Base-by-base conservation (phyloP, 2,888 invertebrate species). In the Tenthredo scrophulariae region DNA sequence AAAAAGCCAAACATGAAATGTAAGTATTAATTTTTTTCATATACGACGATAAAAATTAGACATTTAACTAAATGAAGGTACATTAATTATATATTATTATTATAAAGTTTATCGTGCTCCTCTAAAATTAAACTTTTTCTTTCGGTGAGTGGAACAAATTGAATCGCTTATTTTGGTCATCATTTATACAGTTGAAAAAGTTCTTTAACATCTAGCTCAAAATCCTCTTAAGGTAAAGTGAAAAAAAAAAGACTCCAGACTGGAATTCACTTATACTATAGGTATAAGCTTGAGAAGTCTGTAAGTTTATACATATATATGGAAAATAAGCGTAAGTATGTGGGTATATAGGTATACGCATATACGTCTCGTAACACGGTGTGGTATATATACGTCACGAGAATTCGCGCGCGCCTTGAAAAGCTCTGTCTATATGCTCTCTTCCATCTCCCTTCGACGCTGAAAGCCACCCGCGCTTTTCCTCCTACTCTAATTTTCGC, bases 401-500 rank as follows among this genome's bases (percentile, higher is more conserved):
- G 50, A 29, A 77, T 50, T 77, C 33, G 77, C 77, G 77, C 77
- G 46, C 50, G 29, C n/a, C 50, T 46, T 29, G 46, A 26, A 50
- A 77, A 50, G 50, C 50, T 77, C 26, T 33, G 33, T 18, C 67
- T 29, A 15, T 67, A 33, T 67, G 7, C 67, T 67, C 50, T 54
- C 15, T 18, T 33, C 50, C 18, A 33, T 77, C 50, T 77, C 77
- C 29, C 54, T 54, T 33, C 7, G 33, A 33, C 54, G 29, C 77
- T 18, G 33, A 50, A 77, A 46, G 33, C 50, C 67, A 67, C 67
- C 33, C 67, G 33, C 67, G 18, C 80, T 33, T 13, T 80, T 58
- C 80, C 62, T 80, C 80, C 58, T 80, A 62, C 62, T 80, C 80
- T 80, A 62, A 58, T 80, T 80, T 80, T 80, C 62, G 62, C 58